phyloP scores from a whole-genome alignment of 2,888 invertebrate species.

The Acanthosepion esculentum region DNA sequence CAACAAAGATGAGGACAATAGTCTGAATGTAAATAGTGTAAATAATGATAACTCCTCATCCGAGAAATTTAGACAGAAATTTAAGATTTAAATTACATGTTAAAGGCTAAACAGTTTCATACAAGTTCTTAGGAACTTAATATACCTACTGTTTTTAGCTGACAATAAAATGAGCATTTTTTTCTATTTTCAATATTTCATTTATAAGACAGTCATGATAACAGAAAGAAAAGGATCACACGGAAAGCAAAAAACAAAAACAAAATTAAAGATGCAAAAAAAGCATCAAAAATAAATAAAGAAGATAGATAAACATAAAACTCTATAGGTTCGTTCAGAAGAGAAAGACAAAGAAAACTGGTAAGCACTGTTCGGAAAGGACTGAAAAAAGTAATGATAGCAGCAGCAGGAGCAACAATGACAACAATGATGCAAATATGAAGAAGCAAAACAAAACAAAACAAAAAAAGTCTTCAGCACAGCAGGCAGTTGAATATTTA shows the following conservation, averaged over 20 bases:
- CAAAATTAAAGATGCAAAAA: not conserved
- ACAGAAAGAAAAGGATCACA: constrained; percentile 4
- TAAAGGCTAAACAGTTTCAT: no score
- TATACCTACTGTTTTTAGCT: not conserved
- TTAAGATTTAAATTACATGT: no score
- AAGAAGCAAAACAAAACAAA: constrained; percentile 35
- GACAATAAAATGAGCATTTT: not conserved
- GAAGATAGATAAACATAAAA: not conserved
- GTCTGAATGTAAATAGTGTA: no score
- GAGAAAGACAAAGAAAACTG: constrained; percentile 6
- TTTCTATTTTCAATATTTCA: not conserved
- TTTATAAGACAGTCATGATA: not conserved
- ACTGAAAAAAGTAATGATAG: not conserved
- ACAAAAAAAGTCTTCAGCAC: not conserved
- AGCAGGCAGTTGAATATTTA: constrained; percentile 38
- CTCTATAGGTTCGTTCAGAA: not conserved
- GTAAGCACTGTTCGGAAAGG: not conserved
- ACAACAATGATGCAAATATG: constrained; percentile 37
- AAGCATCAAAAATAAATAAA: not conserved
- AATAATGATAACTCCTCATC: no score
- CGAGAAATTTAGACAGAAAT: no score
- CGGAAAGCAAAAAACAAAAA: not conserved
- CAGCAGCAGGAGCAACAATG: not conserved
- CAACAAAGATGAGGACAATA: no score
- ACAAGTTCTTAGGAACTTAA: not conserved